Conservation (phyloP, 2,113 vertebrate genomes). For the Heterocephalus glaber region DNA sequence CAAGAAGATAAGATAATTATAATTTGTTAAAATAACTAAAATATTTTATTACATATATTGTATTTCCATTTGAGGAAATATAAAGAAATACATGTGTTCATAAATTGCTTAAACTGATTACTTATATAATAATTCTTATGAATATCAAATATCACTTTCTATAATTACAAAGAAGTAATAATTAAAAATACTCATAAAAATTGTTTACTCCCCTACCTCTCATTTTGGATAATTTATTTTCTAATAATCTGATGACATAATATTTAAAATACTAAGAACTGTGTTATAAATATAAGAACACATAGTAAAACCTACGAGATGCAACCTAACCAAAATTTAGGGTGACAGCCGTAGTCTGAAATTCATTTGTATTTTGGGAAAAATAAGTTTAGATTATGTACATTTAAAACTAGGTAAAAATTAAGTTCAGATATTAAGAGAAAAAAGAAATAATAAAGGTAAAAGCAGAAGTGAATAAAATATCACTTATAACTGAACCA, state of each 20-base stretch:
- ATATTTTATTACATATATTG: neutral
- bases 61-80: neutral
- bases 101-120: neutral
- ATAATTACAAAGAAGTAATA: neutral
- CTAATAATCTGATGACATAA: neutral
- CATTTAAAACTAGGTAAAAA: neutral
- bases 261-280: neutral
- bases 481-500: neutral
- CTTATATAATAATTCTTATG: neutral
- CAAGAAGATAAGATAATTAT: neutral
- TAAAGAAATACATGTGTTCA: neutral
- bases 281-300: neutral
- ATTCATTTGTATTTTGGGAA: neutral
- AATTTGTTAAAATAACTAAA: neutral
- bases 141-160: neutral
- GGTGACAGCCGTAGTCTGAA: neutral
- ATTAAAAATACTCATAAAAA: neutral
- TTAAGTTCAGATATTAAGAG: neutral
- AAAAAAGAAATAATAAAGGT: neutral
- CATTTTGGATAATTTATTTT: neutral
- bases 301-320: neutral
- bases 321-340: neutral
- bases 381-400: neutral
- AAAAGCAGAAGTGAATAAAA: neutral
- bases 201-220: neutral